Conservation (phyloP, 2,113 vertebrate genomes). For the Gallinago media region DNA sequence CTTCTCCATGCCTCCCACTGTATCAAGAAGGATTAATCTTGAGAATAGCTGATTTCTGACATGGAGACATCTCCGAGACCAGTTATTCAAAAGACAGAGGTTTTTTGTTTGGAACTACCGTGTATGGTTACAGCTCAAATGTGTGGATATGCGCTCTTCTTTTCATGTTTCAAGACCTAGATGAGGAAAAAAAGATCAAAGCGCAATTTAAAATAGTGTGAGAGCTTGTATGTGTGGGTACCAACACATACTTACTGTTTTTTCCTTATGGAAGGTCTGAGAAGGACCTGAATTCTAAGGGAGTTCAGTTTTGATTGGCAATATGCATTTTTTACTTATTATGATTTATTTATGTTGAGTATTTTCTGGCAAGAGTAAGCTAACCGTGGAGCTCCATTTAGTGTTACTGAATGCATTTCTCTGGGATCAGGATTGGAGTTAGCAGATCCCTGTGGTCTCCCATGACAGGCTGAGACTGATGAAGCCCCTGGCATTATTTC, state of each 20-base stretch:
- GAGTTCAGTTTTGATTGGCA: not conserved
- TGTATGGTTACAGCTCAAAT: not conserved
- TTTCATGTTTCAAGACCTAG: not conserved
- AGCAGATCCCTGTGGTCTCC: not conserved
- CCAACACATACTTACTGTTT: not conserved
- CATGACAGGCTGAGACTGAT: not conserved
- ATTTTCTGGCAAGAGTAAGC: not conserved
- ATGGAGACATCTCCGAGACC: not conserved
- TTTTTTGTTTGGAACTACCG: not conserved
- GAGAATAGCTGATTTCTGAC: not conserved
- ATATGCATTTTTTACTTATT: not conserved
- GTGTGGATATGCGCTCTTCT: rapidly evolving
- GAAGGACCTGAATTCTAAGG: not conserved
- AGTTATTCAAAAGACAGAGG: not conserved
- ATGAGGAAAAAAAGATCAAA: not conserved
- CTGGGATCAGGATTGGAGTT: not conserved
- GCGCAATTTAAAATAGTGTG: not conserved
- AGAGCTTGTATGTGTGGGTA: not conserved
- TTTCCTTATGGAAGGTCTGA: not conserved
- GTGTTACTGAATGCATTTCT: not conserved
- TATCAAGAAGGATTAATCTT: too few species aligned
- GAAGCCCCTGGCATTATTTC: not conserved
- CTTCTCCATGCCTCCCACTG: not conserved
- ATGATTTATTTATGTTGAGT: not conserved
- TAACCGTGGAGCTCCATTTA: not conserved